Base-by-base conservation (phyloP, 2,797 vertebrate species). In the Saguinus oedipus region DNA sequence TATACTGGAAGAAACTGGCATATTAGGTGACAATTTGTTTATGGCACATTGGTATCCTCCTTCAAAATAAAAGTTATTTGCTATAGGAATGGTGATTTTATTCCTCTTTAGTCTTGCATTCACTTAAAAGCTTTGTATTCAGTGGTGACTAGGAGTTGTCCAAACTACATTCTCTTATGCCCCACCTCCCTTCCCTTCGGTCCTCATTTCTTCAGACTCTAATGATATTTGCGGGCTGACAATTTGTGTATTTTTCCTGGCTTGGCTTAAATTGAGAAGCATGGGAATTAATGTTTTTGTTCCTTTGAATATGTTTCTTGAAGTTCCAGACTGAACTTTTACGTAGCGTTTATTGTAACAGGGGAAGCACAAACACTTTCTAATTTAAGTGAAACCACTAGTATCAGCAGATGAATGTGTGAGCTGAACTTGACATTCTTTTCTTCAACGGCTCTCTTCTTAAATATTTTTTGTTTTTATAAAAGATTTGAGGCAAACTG, bases 251-350 rank as follows among this genome's bases (percentile, higher is more conserved):
- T 95, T 97, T 94, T 94, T 93, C 50, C 80, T 96, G 94, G 79
- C 94, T 50, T 83, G 79, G 72, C 80, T 97, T 95, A 93, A 95
- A 72, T 80, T 80, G 86, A 76, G 70, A 93, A 88, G 39, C 82
- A 55, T 17, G 46, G 24, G 59, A 78, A 96, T 95, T 85, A 93
- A 57, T 93, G 70, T 92, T 98, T 97, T 96, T 88, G 42, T 95
- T 95, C 84, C 90, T 46, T 91, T 61, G 55, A 89, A 48, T 85
- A 79, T 88, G n/a, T 89, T 93, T 93, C 55, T 88, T 87, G 89
- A 80, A 61, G 59, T 89, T 96, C 44, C 93, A 86, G 85, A 74
- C 24, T 46, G 79, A 96, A 93, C 86, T 94, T 86, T 86, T 74
- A 80, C 81, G n/a, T 74, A 50, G 50, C 88, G 85, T 89, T 96